Evolutionary conservation across 2,797 vertebrate species (phyloP).

Genomic region (Tokudaia muenninki): DNA sequence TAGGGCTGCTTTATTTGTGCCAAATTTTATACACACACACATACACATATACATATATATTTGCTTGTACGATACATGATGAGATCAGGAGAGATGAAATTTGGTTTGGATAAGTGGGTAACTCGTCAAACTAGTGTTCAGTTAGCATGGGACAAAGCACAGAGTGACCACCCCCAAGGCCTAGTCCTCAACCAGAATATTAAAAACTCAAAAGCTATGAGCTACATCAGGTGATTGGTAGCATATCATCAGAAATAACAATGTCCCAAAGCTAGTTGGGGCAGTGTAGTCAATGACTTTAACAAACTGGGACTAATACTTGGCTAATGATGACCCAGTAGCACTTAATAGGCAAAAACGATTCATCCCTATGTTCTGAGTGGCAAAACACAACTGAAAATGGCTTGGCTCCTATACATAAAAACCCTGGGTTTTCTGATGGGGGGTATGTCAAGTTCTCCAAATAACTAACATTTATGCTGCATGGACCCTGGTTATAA

Average conservation of each 20-base stretch:
- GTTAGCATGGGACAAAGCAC: background rate
- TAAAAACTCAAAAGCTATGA: background rate
- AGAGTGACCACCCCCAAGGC: background rate
- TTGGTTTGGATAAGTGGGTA: background rate
- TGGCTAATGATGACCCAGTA: background rate
- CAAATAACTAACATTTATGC: background rate
- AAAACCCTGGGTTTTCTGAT: background rate
- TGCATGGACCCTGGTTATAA: background rate
- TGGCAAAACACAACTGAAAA: background rate
- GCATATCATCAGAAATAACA: background rate
- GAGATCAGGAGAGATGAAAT: background rate
- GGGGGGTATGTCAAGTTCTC: constrained; percentile 25
- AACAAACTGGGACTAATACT: constrained; percentile 24
- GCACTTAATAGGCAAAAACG: constrained; percentile 49
- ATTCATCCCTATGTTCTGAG: background rate
- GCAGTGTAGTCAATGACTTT: constrained; percentile 7
- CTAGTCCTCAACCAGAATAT: background rate
- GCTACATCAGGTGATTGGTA: background rate
- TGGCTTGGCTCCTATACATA: background rate
- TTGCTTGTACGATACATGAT: constrained; percentile 3
- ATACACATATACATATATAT: background rate
- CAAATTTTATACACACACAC: background rate
- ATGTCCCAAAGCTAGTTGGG: background rate
- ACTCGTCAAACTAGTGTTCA: background rate
- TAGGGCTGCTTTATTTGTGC: background rate